These are phyloP conservation scores for Neoseiulus cucumeris DNA, from an alignment of 1,140 invertebrate species.

Conservation along the genomic window DNA sequence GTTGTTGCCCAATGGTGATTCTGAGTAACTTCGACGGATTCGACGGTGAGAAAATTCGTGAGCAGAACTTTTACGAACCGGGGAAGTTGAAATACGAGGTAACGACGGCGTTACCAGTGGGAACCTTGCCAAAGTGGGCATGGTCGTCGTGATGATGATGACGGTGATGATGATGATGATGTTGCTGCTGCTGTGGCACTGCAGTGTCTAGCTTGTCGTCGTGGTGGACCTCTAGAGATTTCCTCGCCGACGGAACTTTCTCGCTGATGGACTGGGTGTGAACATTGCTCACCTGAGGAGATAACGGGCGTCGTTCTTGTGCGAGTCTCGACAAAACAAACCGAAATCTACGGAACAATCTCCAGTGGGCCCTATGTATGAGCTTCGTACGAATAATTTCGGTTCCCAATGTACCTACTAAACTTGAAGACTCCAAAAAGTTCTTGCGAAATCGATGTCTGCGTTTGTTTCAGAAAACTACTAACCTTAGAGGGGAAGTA, in stretches of 20 bases:
- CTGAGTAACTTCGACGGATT: too few species aligned
- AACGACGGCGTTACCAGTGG: constrained; percentile 2
- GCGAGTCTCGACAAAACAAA: too few species aligned
- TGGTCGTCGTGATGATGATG: constrained; percentile 2
- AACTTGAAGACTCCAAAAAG: too few species aligned
- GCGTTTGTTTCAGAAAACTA: background rate
- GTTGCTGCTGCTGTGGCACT: background rate
- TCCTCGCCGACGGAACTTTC: background rate
- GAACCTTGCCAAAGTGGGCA: background rate
- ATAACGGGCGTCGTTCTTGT: too few species aligned
- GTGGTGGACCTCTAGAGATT: background rate
- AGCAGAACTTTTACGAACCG: background rate
- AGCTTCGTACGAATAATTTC: too few species aligned
- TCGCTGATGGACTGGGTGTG: background rate
- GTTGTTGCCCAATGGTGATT: too few species aligned
- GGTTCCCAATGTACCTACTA: too few species aligned
- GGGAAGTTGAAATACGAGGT: constrained; percentile 8
- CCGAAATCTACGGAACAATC: too few species aligned
- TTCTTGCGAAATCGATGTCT: too few species aligned
- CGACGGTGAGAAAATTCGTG: too few species aligned
- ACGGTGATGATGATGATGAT: background rate
- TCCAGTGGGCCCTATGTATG: too few species aligned
- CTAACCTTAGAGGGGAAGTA: background rate
- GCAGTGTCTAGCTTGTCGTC: background rate
- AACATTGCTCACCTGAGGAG: too few species aligned